These are phyloP conservation scores for Campylomormyrus tamandua DNA, from an alignment of 2,113 vertebrate genomes.

Conservation along the genomic window DNA sequence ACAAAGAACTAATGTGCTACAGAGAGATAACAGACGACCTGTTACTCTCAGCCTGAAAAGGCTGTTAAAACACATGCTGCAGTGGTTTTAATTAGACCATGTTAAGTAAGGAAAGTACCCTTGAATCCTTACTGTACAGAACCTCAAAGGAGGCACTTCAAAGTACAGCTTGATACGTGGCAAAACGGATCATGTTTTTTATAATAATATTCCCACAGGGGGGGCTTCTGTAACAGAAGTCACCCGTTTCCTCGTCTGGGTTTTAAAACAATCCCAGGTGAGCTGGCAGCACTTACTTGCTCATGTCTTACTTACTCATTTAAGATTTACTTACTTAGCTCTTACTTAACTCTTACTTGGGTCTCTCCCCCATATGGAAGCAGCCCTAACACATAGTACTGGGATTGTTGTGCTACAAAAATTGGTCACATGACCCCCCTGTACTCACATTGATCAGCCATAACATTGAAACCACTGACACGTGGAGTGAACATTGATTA, in stretches of 20 bases:
- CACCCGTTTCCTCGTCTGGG: not conserved
- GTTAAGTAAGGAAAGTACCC: not conserved
- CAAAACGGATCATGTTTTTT: not conserved
- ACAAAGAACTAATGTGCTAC: not conserved
- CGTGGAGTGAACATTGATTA: not conserved
- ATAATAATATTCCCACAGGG: not conserved
- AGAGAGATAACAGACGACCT: not conserved
- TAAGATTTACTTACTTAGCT: no score
- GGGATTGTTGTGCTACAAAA: not conserved
- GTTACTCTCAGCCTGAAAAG: not conserved
- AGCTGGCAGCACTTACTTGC: not conserved
- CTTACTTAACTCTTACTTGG: no score
- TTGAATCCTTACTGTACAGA: not conserved
- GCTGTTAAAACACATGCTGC: not conserved
- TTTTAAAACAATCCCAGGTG: not conserved
- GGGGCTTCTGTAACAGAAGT: not conserved
- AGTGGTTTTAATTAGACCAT: not conserved
- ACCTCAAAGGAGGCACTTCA: conserved; percentile 5
- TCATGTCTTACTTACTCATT: not conserved
- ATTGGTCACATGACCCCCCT: not conserved
- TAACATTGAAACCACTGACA: no score
- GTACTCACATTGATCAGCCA: not conserved
- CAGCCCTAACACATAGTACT: not conserved
- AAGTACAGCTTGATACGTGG: not conserved
- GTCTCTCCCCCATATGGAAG: not conserved